Percentiles rank a stretch among this genome's conserved stretches.
Evolutionary conservation across 2,888 invertebrate genomes (phyloP).

Genomic region (Aphrophora alni): DNA sequence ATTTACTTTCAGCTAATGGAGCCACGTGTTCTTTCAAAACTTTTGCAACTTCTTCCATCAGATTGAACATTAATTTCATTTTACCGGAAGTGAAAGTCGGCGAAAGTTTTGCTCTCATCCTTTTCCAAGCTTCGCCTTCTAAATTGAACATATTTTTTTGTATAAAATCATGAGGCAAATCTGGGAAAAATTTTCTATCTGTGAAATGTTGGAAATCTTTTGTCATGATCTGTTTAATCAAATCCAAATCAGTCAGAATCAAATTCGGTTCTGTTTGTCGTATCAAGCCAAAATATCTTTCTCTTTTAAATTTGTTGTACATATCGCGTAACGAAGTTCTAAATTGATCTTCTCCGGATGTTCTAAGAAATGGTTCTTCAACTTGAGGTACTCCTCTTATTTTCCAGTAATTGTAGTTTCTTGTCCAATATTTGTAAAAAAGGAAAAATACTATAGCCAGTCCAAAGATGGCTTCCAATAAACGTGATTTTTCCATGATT

Average conservation of each 20-base stretch:
- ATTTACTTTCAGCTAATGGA: background rate
- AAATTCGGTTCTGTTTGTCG: background rate
- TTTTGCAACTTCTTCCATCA: slow-evolving; percentile 19
- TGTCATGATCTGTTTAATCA: slow-evolving; percentile 15
- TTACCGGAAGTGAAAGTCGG: slow-evolving; percentile 32
- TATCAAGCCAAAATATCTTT: background rate
- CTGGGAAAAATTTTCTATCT: background rate
- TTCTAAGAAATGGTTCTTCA: background rate
- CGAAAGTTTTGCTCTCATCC: slow-evolving; percentile 22
- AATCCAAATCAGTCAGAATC: slow-evolving; percentile 2
- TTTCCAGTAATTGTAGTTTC: slow-evolving; percentile 21
- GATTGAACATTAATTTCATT: slow-evolving; percentile 24
- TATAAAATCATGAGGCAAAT: slow-evolving; percentile 16
- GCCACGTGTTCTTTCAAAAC: background rate
- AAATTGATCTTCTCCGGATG: no score
- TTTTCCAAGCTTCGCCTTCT: slow-evolving; percentile 24
- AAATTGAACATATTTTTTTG: slow-evolving; percentile 18
- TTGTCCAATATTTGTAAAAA: slow-evolving; percentile 15
- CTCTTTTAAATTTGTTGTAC: background rate
- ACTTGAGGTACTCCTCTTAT: background rate
- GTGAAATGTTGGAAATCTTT: slow-evolving; percentile 30
- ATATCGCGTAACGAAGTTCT: background rate
- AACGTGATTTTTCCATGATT: no score
- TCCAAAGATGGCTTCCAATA: slow-evolving; percentile 20
- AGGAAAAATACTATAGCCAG: slow-evolving; percentile 12